phyloP scores from a whole-genome alignment of 2,797 vertebrate genomes.

The Cuniculus paca region DNA sequence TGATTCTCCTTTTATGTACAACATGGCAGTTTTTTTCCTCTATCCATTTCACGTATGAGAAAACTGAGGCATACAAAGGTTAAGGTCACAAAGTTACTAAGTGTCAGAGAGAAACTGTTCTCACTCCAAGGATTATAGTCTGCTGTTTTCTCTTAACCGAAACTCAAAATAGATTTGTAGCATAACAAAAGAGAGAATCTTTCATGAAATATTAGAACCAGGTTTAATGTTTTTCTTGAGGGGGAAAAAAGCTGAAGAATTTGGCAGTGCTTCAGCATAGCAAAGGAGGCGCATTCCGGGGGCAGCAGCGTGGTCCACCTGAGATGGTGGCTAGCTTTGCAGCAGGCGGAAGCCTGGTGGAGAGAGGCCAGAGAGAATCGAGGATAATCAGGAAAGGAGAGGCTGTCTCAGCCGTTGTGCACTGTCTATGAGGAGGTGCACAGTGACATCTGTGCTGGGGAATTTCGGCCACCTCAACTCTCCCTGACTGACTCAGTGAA shows the following conservation, averaged over 20 bases:
- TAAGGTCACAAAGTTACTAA: background rate
- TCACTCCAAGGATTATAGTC: background rate
- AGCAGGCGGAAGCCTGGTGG: background rate
- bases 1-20: no score
- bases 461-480: background rate
- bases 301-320: background rate
- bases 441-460: background rate
- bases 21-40: background rate
- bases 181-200: background rate
- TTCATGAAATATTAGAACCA: background rate
- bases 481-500: background rate
- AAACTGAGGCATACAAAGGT: background rate
- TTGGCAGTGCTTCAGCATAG: background rate
- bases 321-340: background rate
- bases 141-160: background rate
- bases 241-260: background rate
- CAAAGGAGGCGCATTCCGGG: background rate
- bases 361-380: background rate
- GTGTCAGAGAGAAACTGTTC: background rate
- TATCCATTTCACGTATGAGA: background rate
- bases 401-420: rapidly evolving
- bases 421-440: background rate
- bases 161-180: background rate
- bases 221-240: background rate
- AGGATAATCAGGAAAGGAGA: background rate